Percentiles rank a stretch among this genome's conserved stretches.
phyloP scores from a whole-genome alignment of 2,888 invertebrate species.

The Asteroscopus sphinx region DNA sequence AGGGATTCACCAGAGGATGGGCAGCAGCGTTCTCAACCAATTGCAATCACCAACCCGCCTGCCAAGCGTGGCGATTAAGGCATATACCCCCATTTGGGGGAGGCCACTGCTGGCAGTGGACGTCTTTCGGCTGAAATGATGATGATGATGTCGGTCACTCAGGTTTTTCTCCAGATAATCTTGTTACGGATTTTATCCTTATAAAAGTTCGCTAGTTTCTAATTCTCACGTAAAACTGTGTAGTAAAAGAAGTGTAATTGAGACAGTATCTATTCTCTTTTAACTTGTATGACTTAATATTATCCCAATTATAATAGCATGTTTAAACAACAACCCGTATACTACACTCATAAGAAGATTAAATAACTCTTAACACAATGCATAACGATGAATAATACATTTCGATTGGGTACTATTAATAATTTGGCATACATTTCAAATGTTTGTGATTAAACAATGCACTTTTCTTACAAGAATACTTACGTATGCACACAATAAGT shows the following conservation, averaged over 20 bases:
- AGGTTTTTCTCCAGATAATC: no score
- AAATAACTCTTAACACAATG: constrained; percentile 8
- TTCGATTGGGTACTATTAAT: constrained; percentile 2
- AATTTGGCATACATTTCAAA: constrained; percentile 43
- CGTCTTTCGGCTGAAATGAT: no score
- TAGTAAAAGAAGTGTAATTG: background rate
- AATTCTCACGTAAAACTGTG: background rate
- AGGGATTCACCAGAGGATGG: no score
- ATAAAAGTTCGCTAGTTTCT: no score
- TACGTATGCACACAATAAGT: constrained; percentile 73
- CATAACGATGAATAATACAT: constrained; percentile 9
- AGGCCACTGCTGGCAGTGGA: no score
- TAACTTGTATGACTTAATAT: constrained; percentile 7
- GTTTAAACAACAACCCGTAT: constrained; percentile 5
- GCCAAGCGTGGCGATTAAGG: no score
- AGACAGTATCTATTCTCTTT: background rate
- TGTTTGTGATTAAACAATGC: constrained; percentile 68
- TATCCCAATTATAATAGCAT: background rate
- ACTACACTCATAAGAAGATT: constrained; percentile 6
- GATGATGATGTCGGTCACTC: no score
- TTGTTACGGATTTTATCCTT: no score
- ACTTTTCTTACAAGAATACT: constrained; percentile 59
- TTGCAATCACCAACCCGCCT: no score
- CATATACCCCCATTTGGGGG: no score
- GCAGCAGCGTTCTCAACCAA: no score